Evolutionary conservation across 2,797 vertebrate species (phyloP).

Genomic region (Phataginus tetradactyla): DNA sequence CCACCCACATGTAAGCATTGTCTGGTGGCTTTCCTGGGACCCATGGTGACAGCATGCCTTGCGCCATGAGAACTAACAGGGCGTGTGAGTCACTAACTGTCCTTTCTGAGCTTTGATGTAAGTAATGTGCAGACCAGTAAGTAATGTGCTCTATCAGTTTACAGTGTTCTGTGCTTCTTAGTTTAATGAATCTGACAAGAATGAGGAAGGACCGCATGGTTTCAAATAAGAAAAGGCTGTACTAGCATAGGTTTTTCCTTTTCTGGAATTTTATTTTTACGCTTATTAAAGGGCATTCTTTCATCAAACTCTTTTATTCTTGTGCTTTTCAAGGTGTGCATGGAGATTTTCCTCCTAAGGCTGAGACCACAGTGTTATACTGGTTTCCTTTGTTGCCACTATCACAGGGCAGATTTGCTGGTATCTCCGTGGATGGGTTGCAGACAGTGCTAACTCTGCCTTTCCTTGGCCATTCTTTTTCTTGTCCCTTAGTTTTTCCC

Average conservation of each 20-base stretch:
- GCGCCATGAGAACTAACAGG: not conserved
- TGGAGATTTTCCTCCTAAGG: not conserved
- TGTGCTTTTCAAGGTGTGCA: not conserved
- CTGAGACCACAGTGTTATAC: not conserved
- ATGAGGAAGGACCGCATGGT: constrained; percentile 51
- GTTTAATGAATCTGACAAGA: constrained; percentile 79
- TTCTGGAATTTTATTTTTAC: constrained; percentile 68
- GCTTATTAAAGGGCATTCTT: not conserved
- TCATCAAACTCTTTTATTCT: not conserved
- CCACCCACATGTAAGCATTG: not conserved
- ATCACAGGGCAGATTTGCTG: not conserved
- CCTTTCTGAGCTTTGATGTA: not conserved
- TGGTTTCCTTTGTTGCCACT: not conserved
- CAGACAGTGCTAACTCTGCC: not conserved
- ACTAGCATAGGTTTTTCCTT: constrained; percentile 44
- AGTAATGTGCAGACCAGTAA: not conserved
- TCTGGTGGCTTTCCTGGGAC: not conserved
- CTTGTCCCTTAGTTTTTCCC: not conserved
- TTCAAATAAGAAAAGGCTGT: constrained; percentile 62
- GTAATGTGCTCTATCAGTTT: constrained; percentile 75
- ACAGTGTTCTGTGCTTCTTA: constrained; percentile 76
- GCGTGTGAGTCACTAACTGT: not conserved
- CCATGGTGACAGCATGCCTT: not conserved
- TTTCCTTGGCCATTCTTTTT: not conserved
- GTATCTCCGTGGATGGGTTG: not conserved